A percentile compares a stretch with the other conserved stretches of the same genome.
Conservation (phyloP, 2,888 invertebrate genomes). For the Laothoe populi region DNA sequence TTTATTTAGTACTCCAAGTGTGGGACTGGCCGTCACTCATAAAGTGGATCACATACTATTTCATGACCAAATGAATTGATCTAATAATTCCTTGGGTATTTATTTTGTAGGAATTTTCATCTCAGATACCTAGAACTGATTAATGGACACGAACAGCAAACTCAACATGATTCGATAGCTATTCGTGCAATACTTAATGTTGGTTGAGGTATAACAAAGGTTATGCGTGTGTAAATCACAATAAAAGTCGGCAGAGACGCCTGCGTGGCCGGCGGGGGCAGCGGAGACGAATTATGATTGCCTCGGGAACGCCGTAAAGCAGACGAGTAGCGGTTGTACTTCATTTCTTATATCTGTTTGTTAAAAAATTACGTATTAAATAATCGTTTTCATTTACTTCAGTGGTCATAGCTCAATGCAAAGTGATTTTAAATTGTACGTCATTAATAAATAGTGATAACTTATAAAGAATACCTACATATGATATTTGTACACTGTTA, state of each 20-base stretch:
- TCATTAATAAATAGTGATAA: too few species aligned
- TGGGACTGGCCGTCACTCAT: too few species aligned
- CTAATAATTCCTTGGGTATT: too few species aligned
- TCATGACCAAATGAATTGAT: too few species aligned
- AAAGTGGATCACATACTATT: too few species aligned
- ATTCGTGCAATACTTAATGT: conserved; percentile 46
- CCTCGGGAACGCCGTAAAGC: conserved; percentile 62
- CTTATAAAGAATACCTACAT: too few species aligned
- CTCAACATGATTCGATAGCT: neutral
- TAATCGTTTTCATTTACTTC: neutral
- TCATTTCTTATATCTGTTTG: conserved; percentile 45
- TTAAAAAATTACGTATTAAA: conserved; percentile 16
- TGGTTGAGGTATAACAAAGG: conserved; percentile 53
- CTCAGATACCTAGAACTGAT: neutral
- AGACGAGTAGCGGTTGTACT: conserved; percentile 46
- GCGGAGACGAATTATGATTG: conserved; percentile 69
- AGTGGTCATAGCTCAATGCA: too few species aligned
- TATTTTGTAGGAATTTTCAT: neutral
- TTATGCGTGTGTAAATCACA: conserved; percentile 76
- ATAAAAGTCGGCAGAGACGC: conserved; percentile 79
- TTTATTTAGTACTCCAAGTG: too few species aligned
- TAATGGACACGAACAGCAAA: neutral
- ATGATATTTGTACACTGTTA: too few species aligned
- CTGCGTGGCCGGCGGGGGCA: conserved; percentile 62
- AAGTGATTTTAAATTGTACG: too few species aligned